Percentiles rank a stretch among this genome's conserved stretches.
phyloP scores from a whole-genome alignment of 2,797 vertebrate genomes.

The Pseudotriccus pelzelni region DNA sequence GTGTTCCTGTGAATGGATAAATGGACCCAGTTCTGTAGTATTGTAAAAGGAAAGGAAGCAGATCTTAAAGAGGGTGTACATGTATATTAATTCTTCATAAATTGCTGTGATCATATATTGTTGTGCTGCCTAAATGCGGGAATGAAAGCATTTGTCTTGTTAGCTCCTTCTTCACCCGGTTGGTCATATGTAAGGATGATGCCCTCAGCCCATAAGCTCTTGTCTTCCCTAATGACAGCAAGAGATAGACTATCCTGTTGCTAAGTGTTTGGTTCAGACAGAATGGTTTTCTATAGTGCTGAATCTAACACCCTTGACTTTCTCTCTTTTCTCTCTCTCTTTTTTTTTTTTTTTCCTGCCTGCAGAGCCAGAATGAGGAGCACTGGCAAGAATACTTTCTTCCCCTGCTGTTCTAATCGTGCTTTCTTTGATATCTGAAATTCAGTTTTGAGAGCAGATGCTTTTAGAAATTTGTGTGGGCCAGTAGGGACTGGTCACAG shows the following conservation, averaged over 20 bases:
- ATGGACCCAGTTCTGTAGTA: not conserved
- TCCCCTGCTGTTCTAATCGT: not conserved
- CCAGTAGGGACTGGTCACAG: not conserved
- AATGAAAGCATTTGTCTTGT: not conserved
- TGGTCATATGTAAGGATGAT: not conserved
- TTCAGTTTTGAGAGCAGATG: not conserved
- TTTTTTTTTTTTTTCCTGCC: slow-evolving; percentile 33
- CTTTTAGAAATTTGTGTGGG: not conserved
- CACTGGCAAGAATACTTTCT: slow-evolving; percentile 75
- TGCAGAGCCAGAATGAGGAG: slow-evolving; percentile 78
- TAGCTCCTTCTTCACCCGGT: not conserved
- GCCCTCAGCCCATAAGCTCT: not conserved
- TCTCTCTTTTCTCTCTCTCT: not conserved
- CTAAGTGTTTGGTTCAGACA: not conserved
- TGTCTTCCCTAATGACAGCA: not conserved
- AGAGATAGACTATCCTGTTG: not conserved
- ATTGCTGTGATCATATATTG: not conserved
- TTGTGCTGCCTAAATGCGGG: not conserved
- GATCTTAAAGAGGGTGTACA: not conserved
- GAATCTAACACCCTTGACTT: not conserved
- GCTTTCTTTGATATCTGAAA: not conserved
- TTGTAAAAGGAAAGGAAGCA: not conserved
- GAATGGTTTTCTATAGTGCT: not conserved
- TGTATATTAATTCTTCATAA: not conserved
- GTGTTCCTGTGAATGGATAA: not conserved